Conservation (phyloP, 2,113 vertebrate species). For the Lota lota region DNA sequence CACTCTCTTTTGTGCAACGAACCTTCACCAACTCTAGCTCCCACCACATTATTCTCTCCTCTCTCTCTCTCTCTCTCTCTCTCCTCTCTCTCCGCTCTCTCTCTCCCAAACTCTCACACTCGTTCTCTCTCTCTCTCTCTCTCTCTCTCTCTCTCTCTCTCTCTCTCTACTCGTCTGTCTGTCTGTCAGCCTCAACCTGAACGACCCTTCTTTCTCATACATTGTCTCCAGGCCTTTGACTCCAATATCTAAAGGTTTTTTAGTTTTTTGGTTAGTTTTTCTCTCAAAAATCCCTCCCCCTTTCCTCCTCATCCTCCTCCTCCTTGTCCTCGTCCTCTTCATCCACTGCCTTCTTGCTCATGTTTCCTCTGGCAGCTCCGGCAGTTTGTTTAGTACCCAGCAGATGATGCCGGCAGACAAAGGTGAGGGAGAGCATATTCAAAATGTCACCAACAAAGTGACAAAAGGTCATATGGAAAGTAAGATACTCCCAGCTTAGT, state of each 20-base stretch:
- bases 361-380: conserved; percentile 44
- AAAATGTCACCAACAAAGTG: conserved; percentile 75
- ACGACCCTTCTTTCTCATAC: too few relatives aligned
- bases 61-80: neutral
- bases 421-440: conserved; percentile 71
- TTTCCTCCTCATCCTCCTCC: conserved; percentile 32
- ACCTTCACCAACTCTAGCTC: too few relatives aligned
- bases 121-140: too few relatives aligned
- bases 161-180: conserved; percentile 20
- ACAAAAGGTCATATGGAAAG: conserved; percentile 77
- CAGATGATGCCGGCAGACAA: conserved; percentile 60
- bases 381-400: conserved; percentile 64
- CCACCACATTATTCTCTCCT: too few relatives aligned
- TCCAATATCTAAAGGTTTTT: too few relatives aligned
- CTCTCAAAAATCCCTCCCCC: neutral
- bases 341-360: conserved; percentile 22
- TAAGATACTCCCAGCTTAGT: conserved; percentile 68
- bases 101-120: too few relatives aligned
- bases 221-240: too few relatives aligned
- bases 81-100: neutral
- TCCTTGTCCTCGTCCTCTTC: conserved; percentile 19
- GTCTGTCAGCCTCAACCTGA: too few relatives aligned
- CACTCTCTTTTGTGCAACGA: too few relatives aligned
- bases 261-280: too few relatives aligned
- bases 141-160: conserved; percentile 19